Evolutionary conservation across 2,113 vertebrate species (phyloP).

Genomic region (Elaphurus davidianus): DNA sequence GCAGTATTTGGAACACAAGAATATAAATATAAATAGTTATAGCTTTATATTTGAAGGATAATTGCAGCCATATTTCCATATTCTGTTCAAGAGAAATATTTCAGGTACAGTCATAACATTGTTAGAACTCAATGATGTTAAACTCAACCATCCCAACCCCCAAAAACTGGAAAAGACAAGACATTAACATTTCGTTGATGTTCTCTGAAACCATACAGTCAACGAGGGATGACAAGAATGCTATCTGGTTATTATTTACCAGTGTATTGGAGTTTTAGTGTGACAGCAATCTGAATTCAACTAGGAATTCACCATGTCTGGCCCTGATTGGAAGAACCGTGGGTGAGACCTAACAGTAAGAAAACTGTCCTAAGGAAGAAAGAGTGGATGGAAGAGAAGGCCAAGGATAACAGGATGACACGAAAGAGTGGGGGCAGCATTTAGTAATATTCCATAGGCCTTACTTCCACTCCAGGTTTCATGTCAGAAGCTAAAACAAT

Average conservation of each 20-base stretch:
- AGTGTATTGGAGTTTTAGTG: background rate
- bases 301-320: background rate
- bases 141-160: background rate
- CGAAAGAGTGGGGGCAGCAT: background rate
- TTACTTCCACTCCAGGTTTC: background rate
- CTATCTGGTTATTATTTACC: background rate
- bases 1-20: constrained; percentile 14
- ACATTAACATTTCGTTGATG: background rate
- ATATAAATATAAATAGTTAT: constrained; percentile 24
- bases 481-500: background rate
- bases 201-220: background rate
- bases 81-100: constrained; percentile 45
- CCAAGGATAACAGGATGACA: background rate
- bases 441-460: background rate
- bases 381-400: background rate
- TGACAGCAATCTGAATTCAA: background rate
- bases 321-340: background rate
- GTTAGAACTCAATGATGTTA: constrained; percentile 19
- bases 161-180: background rate
- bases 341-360: background rate
- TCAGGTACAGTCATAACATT: background rate
- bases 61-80: constrained; percentile 25
- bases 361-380: background rate
- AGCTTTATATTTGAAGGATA: background rate
- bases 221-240: background rate